These are phyloP conservation scores for Bradypodion pumilum DNA, from an alignment of 2,797 vertebrate species.

Conservation along the genomic window DNA sequence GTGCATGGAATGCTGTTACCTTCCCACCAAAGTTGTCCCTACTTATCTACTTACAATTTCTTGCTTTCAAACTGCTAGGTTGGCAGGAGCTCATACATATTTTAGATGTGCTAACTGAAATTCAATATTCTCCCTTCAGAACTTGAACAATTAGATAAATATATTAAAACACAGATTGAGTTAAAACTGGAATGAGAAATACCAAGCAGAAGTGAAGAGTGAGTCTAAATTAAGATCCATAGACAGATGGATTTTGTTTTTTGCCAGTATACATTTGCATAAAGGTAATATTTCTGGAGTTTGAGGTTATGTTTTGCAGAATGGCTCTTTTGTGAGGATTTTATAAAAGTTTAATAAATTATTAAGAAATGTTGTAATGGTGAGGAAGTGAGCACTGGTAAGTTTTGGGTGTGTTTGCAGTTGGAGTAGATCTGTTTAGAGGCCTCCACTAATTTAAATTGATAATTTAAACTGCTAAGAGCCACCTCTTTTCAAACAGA, in stretches of 20 bases:
- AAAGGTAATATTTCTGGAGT: constrained; percentile 29
- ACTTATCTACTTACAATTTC: no score
- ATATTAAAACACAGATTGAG: constrained; percentile 50
- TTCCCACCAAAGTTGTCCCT: no score
- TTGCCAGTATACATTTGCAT: constrained; percentile 34
- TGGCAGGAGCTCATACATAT: constrained; percentile 19
- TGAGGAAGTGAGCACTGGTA: no score
- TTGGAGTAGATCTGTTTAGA: no score
- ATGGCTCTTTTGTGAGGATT: constrained; percentile 4
- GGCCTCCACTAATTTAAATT: no score
- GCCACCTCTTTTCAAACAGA: no score
- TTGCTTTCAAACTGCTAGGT: no score
- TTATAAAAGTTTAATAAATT: constrained; percentile 14
- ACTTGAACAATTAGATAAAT: constrained; percentile 29
- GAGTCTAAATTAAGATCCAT: constrained; percentile 31
- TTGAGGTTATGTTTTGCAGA: background rate
- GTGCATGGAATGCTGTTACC: no score
- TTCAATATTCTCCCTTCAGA: constrained; percentile 43
- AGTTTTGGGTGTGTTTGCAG: no score
- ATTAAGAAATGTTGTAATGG: constrained; percentile 17
- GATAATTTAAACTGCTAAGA: no score
- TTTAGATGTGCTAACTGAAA: constrained; percentile 47
- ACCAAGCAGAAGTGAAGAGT: background rate
- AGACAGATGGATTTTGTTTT: constrained; percentile 18
- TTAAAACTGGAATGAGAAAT: constrained; percentile 9